Evolutionary conservation across 1,140 invertebrate genomes (phyloP).

Genomic region (Caenorhabditis brenneri): DNA sequence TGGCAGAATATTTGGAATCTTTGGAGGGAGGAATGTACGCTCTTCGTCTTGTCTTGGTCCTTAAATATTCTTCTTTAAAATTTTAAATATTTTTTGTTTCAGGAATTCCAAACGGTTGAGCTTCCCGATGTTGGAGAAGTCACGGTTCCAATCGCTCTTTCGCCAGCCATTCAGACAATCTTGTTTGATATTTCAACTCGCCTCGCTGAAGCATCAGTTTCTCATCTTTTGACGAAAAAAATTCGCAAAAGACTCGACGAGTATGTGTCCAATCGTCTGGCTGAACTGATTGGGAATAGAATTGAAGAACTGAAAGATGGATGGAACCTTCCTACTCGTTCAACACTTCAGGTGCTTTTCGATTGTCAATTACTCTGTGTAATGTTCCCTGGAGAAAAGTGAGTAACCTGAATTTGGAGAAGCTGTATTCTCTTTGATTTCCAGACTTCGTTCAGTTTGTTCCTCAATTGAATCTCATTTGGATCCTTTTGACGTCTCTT

Average conservation of each 20-base stretch:
- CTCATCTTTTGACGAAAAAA: constrained; percentile 46
- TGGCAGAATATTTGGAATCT: background rate
- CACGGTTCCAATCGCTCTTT: constrained; percentile 43
- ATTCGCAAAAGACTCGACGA: constrained; percentile 21
- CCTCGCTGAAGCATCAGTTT: constrained; percentile 23
- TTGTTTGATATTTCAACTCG: constrained; percentile 36
- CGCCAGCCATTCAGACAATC: constrained; percentile 1
- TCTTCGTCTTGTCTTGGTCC: constrained; percentile 18
- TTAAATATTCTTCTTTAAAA: background rate
- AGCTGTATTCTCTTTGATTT: no score
- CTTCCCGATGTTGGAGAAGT: constrained; percentile 43
- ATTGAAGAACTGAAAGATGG: background rate
- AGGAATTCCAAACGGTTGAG: constrained; percentile 15
- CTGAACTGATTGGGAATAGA: background rate
- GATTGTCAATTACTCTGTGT: background rate
- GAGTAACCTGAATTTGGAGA: no score
- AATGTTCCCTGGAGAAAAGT: constrained; percentile 29
- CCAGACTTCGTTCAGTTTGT: background rate
- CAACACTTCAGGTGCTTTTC: background rate
- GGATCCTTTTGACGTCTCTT: constrained; percentile 51
- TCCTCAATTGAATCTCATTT: constrained; percentile 37
- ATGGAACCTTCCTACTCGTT: background rate
- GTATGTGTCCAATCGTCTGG: background rate
- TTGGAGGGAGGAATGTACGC: constrained; percentile 11
- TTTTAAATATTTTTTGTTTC: background rate